These are phyloP conservation scores for Apostichopus leukothele DNA, from an alignment of 53 echinoderm and acorn worm species.

Conservation along the genomic window DNA sequence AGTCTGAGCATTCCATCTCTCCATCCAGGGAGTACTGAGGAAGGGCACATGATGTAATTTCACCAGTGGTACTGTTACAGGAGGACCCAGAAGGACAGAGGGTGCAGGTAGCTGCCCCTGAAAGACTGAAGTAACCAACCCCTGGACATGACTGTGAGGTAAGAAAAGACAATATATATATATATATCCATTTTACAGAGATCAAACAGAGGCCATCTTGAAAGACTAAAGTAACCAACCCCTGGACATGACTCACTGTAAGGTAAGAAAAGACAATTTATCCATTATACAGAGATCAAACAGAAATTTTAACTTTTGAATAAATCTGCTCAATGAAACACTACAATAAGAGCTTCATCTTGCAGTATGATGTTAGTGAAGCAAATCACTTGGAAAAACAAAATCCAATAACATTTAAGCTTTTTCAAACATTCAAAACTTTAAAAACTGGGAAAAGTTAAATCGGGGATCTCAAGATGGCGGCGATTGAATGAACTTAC, in stretches of 20 bases:
- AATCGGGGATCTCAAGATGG: too few species aligned
- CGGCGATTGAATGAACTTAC: too few species aligned
- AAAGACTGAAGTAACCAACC: conserved; percentile 63
- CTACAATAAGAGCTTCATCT: too few species aligned
- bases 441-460: too few species aligned
- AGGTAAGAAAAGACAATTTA: neutral
- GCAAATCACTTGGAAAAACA: too few species aligned
- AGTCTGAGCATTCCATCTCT: conserved; percentile 63
- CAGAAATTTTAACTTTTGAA: conserved; percentile 4
- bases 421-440: too few species aligned
- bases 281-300: conserved; percentile 76
- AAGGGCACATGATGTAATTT: conserved; percentile 52
- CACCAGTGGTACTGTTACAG: conserved; percentile 62
- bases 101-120: conserved; percentile 76
- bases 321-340: too few species aligned
- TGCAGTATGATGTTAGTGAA: too few species aligned
- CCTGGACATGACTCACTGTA: conserved; percentile 69
- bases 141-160: conserved; percentile 68
- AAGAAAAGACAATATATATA: neutral
- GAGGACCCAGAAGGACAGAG: conserved; percentile 85
- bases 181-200: conserved; percentile 54
- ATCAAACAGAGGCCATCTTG: conserved; percentile 68
- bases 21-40: conserved; percentile 86
- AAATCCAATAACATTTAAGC: too few species aligned
- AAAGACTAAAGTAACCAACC: conserved; percentile 63